Evolutionary conservation across 2,113 vertebrate species (phyloP), one percentile per base, ranked within the genome.

Genomic region (Pteropus alecto): DNA sequence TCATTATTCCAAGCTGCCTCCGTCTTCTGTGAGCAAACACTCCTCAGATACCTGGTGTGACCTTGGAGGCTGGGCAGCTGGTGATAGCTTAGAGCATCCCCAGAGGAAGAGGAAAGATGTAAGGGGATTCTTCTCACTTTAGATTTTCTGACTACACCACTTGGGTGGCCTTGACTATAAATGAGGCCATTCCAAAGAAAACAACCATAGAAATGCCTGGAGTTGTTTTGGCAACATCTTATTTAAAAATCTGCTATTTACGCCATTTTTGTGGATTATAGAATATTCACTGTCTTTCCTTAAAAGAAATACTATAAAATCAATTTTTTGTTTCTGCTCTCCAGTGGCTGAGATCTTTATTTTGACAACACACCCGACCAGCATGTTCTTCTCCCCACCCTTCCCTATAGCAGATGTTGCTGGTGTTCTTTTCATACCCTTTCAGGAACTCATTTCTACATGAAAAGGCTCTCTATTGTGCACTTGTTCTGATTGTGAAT

Each of bases 341-440:
- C 43, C 21, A 12, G 70, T n/a, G 12, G 8, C 58, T 6, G 24
- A 48, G 18, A 3, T 63, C 16, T 51, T 26, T 58, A 70, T 90
- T 54, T 79, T 51, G 28, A 74, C 2, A 48, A 56, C 2, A 9
- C 30, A 38, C 7, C 7, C 70, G 30, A 60, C 10, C 15, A 33
- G 10, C 1, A 0, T 0, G 14, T 22, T 26, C 3, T 73, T 41
- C 12, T 8, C 13, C 4, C 26, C 4, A 30, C 21, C 26, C 10
- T 7, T 46, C 35, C 33, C 1, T 67, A 33, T 21, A 8, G 4
- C 30, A 79, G 56, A n/a, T 48, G 22, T 13, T 68, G 70, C 16
- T 84, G 38, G 63, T 4, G 3, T 48, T 21, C n/a, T 85, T 24
- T 1, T 43, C 24, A 7, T 33, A 33, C 6, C 3, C 21, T 77